Evolutionary conservation across 2,888 invertebrate genomes (phyloP).

Genomic region (Rutpela maculata): DNA sequence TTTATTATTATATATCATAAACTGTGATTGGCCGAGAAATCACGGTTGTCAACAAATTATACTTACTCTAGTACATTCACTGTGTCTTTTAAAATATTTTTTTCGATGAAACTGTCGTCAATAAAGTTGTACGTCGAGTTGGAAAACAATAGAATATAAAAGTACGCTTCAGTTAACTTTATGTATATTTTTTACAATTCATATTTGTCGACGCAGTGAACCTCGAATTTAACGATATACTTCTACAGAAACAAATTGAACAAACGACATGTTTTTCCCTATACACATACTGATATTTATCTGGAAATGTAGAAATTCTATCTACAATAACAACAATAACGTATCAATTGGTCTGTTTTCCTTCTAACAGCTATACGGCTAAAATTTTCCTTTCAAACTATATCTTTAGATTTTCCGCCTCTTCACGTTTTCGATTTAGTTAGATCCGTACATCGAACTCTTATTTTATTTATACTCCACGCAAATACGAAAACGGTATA

Average conservation of each 20-base stretch:
- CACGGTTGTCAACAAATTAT: no score
- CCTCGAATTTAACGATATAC: slow-evolving; percentile 2
- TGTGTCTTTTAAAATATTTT: neutral
- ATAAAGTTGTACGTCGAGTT: neutral
- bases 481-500: no score
- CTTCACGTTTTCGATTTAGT: no score
- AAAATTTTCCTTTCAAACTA: neutral
- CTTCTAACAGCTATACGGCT: neutral
- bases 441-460: no score
- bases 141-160: slow-evolving; percentile 7
- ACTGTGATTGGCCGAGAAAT: no score
- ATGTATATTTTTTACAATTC: neutral
- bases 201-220: neutral
- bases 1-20: no score
- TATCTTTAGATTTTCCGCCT: no score
- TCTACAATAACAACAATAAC: neutral
- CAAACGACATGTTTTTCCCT: slow-evolving; percentile 1
- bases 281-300: neutral
- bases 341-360: neutral
- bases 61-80: neutral
- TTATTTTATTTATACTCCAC: no score
- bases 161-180: neutral
- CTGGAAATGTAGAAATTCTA: neutral
- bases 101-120: neutral
- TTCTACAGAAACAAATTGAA: neutral